Evolutionary conservation across 2,797 vertebrate species (phyloP).

Genomic region (Microcaecilia unicolor): DNA sequence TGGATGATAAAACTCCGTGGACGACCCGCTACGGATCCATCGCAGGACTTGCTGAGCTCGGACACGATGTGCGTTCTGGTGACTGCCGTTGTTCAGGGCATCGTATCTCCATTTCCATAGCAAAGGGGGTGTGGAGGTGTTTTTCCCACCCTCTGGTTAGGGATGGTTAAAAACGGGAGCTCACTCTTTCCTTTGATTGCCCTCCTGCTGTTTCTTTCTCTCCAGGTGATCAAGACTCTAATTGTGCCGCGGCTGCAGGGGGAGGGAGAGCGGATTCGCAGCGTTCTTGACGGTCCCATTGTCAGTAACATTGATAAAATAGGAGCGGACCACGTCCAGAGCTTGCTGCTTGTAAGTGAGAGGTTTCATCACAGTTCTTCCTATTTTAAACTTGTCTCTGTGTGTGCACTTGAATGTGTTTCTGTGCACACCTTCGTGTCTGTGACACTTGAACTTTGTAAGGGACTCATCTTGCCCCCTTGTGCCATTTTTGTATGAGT

Average conservation of each 20-base stretch:
- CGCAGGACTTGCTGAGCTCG: constrained; percentile 82
- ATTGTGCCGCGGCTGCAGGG: constrained; percentile 75
- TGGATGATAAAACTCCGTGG: constrained; percentile 90
- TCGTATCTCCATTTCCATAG: neutral
- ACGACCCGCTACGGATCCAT: constrained; percentile 88
- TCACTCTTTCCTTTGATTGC: no score
- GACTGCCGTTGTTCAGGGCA: neutral
- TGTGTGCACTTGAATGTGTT: neutral
- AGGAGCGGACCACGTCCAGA: constrained; percentile 90
- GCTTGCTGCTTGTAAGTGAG: constrained; percentile 71
- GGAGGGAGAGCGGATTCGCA: constrained; percentile 78
- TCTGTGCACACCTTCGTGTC: neutral
- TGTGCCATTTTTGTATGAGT: no score
- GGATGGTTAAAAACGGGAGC: no score
- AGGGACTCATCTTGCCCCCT: no score
- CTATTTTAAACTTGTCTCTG: no score
- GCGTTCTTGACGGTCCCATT: constrained; percentile 74
- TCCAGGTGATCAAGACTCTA: constrained; percentile 85
- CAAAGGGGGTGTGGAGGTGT: neutral
- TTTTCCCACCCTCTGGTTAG: neutral
- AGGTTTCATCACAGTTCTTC: neutral
- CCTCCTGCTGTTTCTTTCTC: neutral
- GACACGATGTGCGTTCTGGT: constrained; percentile 69
- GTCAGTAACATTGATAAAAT: constrained; percentile 89
- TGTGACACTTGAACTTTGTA: neutral